These are phyloP conservation scores for Rugalucina vietnamica DNA, from an alignment of 2,888 invertebrate species.

Conservation along the genomic window DNA sequence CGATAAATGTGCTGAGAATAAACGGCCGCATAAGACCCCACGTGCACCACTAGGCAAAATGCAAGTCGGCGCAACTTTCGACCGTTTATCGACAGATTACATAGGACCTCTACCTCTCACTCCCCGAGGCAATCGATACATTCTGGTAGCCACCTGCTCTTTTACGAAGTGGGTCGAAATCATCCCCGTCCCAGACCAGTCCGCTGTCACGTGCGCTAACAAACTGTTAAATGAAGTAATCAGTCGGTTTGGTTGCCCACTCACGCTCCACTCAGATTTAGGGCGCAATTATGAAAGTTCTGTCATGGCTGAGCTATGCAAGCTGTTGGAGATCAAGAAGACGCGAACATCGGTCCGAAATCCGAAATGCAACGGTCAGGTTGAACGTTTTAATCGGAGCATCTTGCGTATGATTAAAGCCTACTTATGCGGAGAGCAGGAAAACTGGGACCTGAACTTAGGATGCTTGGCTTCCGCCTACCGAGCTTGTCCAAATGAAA, in stretches of 20 bases:
- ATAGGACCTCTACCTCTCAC: neutral
- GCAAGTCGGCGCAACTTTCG: neutral
- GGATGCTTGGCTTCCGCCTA: conserved; percentile 5
- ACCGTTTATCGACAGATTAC: neutral
- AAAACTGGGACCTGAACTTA: neutral
- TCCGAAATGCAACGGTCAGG: neutral
- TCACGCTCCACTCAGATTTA: neutral
- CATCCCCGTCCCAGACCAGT: neutral
- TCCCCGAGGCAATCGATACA: neutral
- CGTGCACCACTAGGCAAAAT: neutral
- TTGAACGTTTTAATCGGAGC: neutral
- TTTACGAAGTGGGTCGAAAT: neutral
- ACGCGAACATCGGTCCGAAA: neutral
- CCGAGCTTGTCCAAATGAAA: too few relatives aligned
- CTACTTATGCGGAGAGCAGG: conserved; percentile 10
- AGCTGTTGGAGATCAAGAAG: neutral
- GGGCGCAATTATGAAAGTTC: neutral
- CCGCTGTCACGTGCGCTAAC: neutral
- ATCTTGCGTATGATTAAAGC: neutral
- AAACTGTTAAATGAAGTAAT: neutral
- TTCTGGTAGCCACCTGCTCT: neutral
- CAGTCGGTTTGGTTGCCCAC: neutral
- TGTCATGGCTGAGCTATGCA: neutral
- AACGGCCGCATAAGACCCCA: too few relatives aligned
- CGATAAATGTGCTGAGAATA: too few relatives aligned